Percentiles rank a stretch among this genome's conserved stretches.
These are phyloP conservation scores for Vollenhovia emeryi DNA, from an alignment of 1,140 invertebrate genomes.

Conservation along the genomic window DNA sequence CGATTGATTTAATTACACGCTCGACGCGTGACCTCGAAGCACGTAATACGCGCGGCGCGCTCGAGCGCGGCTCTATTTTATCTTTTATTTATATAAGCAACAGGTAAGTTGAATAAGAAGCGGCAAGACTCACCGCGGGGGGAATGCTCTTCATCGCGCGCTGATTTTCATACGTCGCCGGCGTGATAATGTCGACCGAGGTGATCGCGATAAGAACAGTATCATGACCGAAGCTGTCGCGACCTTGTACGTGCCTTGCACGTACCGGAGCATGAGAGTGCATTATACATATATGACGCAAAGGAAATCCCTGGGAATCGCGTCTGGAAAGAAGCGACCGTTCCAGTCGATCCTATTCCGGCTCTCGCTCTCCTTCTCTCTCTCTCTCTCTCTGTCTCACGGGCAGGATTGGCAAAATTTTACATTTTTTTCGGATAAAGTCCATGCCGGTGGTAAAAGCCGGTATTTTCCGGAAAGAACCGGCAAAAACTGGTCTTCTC, in stretches of 20 bases:
- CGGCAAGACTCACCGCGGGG: neutral
- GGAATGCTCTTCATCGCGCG: conserved; percentile 7
- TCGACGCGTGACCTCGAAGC: conserved; percentile 17
- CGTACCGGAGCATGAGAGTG: conserved; percentile 35
- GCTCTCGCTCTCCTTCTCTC: neutral
- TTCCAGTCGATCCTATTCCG: neutral
- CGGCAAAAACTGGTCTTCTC: too few species aligned
- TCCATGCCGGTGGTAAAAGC: too few species aligned
- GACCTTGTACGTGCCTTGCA: conserved; percentile 34
- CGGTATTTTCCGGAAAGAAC: too few species aligned
- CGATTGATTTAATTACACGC: conserved; percentile 52
- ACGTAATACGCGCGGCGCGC: neutral
- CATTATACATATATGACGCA: conserved; percentile 10
- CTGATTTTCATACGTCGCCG: conserved; percentile 24
- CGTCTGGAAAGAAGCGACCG: neutral
- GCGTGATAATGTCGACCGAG: conserved; percentile 17
- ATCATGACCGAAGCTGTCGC: conserved; percentile 34
- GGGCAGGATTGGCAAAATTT: too few species aligned
- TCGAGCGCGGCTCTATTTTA: neutral
- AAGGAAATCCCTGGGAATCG: conserved; percentile 37
- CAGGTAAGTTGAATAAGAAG: conserved; percentile 19
- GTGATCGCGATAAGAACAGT: conserved; percentile 58
- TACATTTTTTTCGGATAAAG: too few species aligned
- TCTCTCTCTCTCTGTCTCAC: neutral
- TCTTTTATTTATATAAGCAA: conserved; percentile 53